Base-by-base conservation (phyloP, 2,113 vertebrate genomes). In the Ictidomys tridecemlineatus region DNA sequence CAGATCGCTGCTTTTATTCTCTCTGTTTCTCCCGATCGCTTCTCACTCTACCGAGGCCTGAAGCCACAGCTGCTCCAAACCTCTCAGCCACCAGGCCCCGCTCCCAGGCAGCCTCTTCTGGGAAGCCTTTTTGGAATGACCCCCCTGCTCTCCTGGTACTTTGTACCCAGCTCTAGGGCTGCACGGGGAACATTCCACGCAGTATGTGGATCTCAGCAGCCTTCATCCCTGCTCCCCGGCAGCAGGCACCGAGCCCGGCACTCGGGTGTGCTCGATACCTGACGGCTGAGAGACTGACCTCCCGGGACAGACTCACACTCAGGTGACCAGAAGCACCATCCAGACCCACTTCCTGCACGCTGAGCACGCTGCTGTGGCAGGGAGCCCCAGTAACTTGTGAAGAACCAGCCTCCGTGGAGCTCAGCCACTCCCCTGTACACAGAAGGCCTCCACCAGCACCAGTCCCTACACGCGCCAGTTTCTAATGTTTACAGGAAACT, bases 261-360 rank as follows among this genome's bases (percentile, higher is more conserved):
- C 74, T 56, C 20, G 80, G 78, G 20, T 74, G 83, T 20, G 30
- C 56, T 85, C 39, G 37, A 4, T 32, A 56, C 69, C 20, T 74
- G 56, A 56, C 1, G 28, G 26, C 73, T 13, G 12, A 82, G 58
- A 65, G 20, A 37, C 56, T 20, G 9, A 26, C 16, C 42, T 9
- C 89, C 53, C 42, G 89, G 42, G 30, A 61, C 4, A 17, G 12
- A 87, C 63, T 93, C 91, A 91, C 17, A 11, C 34, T 51, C 78
- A 79, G 70, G 58, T 51, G 83, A 87, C 24, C n/a, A 85, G 76
- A 39, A 61, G 65, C 79, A 67, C 28, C 34, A n/a, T 48, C 76
- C 53, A n/a, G 78, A 96, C 24, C 74, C 76, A 95, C 26, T 48
- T 92, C 85, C 82, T 89, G 48, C 74, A 80, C 51, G 20, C 74